phyloP scores from a whole-genome alignment of 2,797 vertebrate genomes.

The Melanotaenia maccullochi region DNA sequence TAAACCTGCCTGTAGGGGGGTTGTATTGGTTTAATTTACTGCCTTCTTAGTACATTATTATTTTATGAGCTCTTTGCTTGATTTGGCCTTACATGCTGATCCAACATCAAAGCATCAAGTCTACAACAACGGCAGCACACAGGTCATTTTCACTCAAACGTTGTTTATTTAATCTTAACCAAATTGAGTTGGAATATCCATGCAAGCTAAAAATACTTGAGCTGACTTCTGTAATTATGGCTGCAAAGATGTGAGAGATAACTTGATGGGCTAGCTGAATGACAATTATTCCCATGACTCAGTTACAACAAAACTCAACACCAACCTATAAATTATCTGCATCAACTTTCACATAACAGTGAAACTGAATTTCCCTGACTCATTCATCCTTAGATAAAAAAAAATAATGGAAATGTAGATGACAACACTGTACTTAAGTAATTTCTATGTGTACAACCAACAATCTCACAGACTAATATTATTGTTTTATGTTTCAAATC shows the following conservation, averaged over 20 bases:
- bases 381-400: neutral
- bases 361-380: neutral
- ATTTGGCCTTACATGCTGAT: neutral
- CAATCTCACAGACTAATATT: neutral
- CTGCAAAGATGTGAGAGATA: slow-evolving; percentile 15
- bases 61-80: neutral
- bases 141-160: neutral
- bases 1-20: neutral
- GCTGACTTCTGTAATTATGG: slow-evolving; percentile 13
- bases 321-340: slow-evolving; percentile 1
- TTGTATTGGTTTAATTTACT: neutral
- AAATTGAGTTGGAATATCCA: neutral
- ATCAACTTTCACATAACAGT: slow-evolving; percentile 13
- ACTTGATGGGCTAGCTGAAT: neutral
- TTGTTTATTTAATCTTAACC: neutral
- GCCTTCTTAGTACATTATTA: neutral
- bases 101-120: slow-evolving; percentile 11
- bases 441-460: neutral
- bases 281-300: slow-evolving; percentile 2
- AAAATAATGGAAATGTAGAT: neutral
- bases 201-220: neutral
- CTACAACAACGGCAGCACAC: neutral
- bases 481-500: neutral
- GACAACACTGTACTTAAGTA: neutral
- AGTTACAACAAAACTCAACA: slow-evolving; percentile 6